Base-by-base conservation (phyloP, 1,140 invertebrate species). In the Seison nebaliae region DNA sequence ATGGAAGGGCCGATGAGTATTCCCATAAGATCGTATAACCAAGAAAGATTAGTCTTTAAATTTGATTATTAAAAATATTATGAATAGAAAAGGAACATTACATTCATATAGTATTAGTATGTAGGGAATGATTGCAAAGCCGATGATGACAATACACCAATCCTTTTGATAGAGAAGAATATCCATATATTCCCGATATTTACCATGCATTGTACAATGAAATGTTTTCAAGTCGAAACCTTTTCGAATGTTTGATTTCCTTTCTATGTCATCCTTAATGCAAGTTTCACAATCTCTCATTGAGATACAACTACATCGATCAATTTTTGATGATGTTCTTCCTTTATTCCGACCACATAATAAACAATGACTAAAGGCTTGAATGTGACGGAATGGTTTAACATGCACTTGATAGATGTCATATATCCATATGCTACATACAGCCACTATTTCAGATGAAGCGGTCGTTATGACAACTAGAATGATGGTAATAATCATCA, bases 21-120 rank as follows among this genome's bases (percentile, higher is more conserved):
- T 3, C 60, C 60, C 52, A 57, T 62, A 35, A 62, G 55, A 12
- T 50, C 43, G 37, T 62, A 60, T 1, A 59, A 43, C 53, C 57
- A 59, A 11, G 47, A 46, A 6, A 62, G 42, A 24, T 49, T 56
- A 1, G 59, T 36, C 48, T 57, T 43, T 7, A 39, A 24, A 14
- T 32, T 26, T n/a, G n/a, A n/a, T n/a, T n/a, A n/a, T n/a, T n/a
- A n/a, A n/a, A n/a, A n/a, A n/a, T n/a, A n/a, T n/a, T n/a, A n/a
- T n/a, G n/a, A n/a, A n/a, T n/a, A n/a, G n/a, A n/a, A n/a, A n/a
- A n/a, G n/a, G n/a, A n/a, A n/a, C n/a, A n/a, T n/a, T 26, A 11
- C 29, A 56, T 51, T 37, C 49, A 20, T 12, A 57, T 39, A 26
- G 47, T 38, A 34, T 51, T 2, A 59, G 43, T 5, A 55, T 9